Evolutionary conservation across 2,113 vertebrate species (phyloP).

Genomic region (Sciurus niger): DNA sequence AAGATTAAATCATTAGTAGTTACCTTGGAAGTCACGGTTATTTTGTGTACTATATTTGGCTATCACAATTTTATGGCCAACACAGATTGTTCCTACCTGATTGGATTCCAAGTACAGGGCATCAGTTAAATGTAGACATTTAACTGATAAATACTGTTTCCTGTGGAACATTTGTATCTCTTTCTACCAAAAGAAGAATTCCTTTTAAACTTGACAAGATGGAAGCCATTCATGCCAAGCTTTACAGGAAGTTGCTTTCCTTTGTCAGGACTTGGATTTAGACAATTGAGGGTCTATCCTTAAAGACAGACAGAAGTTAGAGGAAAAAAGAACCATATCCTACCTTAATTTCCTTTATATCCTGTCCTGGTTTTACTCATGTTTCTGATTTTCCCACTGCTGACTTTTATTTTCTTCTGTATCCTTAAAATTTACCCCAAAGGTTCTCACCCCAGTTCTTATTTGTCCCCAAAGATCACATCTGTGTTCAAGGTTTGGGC

Average conservation of each 20-base stretch:
- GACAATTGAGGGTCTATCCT: not conserved
- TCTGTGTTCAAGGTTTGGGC: not conserved
- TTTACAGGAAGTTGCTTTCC: not conserved
- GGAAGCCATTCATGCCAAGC: not conserved
- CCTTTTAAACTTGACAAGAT: not conserved
- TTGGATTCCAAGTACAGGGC: not conserved
- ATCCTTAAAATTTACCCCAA: not conserved
- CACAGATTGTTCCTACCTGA: not conserved
- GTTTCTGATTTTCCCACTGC: not conserved
- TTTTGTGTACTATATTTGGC: not conserved
- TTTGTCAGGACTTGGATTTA: not conserved
- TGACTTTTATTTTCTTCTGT: not conserved
- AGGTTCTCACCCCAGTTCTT: not conserved
- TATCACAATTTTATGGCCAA: not conserved
- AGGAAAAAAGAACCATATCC: not conserved
- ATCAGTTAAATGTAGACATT: not conserved
- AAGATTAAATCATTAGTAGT: not conserved
- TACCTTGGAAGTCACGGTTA: not conserved
- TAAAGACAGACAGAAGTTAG: not conserved
- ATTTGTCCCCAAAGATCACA: not conserved
- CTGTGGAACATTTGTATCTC: not conserved
- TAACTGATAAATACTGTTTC: conserved; percentile 25
- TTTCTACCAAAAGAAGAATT: not conserved
- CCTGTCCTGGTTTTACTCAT: not conserved
- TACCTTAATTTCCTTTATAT: not conserved